Base-by-base conservation (phyloP, 2,797 vertebrate genomes). In the Falco peregrinus region DNA sequence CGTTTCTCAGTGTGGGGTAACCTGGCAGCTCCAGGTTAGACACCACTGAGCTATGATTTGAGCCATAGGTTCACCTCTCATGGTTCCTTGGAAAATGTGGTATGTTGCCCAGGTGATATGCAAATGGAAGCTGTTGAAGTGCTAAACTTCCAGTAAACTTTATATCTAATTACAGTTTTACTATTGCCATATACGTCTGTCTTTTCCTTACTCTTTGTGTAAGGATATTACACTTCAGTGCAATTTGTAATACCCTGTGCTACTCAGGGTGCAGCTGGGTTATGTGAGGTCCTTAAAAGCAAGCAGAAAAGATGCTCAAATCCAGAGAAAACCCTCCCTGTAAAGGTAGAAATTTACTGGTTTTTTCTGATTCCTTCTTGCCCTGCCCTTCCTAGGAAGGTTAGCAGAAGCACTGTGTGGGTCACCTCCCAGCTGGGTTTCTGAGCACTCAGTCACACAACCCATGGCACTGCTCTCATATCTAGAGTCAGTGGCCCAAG, bases 1-100 rank as follows among this genome's bases (percentile, higher is more conserved):
- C 3, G 1, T 47, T 54, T 50, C 12, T 92, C 26, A 68, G 8
- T 0, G 0, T 22, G 60, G 35, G 18, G 9, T 71, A 56, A 64
- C 39, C 39, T 64, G 82, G 41, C 51, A 74, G 85, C 16, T 3
- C 11, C 7, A 43, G 19, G 5, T 43, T 56, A 22, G 57, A 82
- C 24, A 51, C 5, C 18, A 10, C 33, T 1, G 17, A 76, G 69
- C 28, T 53, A 5, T 19, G 54, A 25, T 65, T 90, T 84, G 54
- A 53, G 68, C 41, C 21, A 21, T 33, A 47, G 18, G 13, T 47
- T 85, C 69, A 76, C 41, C 31, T 45, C 21, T 53, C 50, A 43
- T 47, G 31, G 9, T 35, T 41, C 26, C 53, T 86, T 60, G 84
- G 51, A 37, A 35, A 68, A 35, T 8, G n/a, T 20, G 25, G 26